phyloP scores from a whole-genome alignment of 2,113 vertebrate genomes.

The Oryctolagus cuniculus region mOryCun1.1 NC_091441.1:116355001-116355500 shows the following conservation, averaged over 20 bases:
- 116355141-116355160: background rate
- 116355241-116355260: constrained; percentile 8
- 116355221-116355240: background rate
- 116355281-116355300: background rate
- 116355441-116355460: too few relatives aligned
- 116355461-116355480: too few relatives aligned
- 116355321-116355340: background rate
- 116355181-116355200: constrained; percentile 61
- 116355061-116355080: fast-evolving
- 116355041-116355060: constrained; percentile 18
- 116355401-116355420: too few relatives aligned
- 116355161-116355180: constrained; percentile 45
- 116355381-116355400: too few relatives aligned
- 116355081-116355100: background rate
- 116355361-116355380: background rate
- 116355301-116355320: background rate
- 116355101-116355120: background rate
- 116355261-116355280: background rate
- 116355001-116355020: background rate
- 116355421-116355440: too few relatives aligned
- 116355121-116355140: constrained; percentile 15
- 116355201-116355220: background rate
- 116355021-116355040: background rate
- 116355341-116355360: background rate
- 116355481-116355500: too few relatives aligned